Evolutionary conservation across 2,797 vertebrate species (phyloP).

Genomic region (Garrulus glandarius): DNA sequence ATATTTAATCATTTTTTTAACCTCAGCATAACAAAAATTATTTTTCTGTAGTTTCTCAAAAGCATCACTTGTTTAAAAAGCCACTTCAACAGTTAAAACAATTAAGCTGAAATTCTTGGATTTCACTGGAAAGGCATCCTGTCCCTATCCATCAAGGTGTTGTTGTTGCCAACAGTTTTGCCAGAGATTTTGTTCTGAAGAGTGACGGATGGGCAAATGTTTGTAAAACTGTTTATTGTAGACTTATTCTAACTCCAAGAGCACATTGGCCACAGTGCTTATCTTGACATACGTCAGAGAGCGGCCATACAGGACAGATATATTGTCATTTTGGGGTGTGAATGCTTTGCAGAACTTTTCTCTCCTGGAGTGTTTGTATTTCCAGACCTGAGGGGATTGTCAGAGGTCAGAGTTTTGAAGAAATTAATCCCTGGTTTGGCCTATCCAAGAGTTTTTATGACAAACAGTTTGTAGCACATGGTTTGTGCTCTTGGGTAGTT

Average conservation of each 20-base stretch:
- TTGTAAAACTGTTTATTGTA: not conserved
- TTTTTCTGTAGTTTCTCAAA: not conserved
- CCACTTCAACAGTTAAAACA: not conserved
- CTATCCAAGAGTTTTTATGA: not conserved
- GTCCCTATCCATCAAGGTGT: conserved; percentile 13
- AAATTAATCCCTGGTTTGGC: not conserved
- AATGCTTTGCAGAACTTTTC: not conserved
- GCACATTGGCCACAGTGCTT: not conserved
- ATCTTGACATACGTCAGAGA: not conserved
- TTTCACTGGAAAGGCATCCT: conserved; percentile 30
- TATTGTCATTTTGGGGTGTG: not conserved
- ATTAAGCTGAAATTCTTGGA: not conserved
- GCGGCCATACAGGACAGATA: not conserved
- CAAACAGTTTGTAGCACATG: not conserved
- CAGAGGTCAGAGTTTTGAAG: not conserved
- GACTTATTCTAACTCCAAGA: not conserved
- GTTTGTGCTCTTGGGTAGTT: not conserved
- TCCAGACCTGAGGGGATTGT: not conserved
- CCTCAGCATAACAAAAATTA: not conserved
- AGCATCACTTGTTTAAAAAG: not conserved
- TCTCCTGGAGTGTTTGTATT: not conserved
- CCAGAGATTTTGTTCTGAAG: not conserved
- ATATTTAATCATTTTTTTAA: not conserved
- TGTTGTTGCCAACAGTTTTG: not conserved
- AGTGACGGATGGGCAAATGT: not conserved